Base-by-base conservation (phyloP, 2,888 invertebrate genomes). In the Eupeodes latifasciatus region DNA sequence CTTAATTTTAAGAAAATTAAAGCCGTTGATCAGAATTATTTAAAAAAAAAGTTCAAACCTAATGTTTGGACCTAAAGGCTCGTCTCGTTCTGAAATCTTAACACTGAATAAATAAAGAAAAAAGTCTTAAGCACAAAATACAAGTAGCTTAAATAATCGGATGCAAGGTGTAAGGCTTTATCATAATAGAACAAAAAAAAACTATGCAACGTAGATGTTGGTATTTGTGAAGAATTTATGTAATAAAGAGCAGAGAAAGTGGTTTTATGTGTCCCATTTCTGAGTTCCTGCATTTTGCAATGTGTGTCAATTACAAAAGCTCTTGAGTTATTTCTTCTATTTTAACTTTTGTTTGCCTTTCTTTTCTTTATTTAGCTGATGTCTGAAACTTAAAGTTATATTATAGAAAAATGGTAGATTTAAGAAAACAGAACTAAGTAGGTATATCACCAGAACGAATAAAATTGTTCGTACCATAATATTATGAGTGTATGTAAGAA, bases 301-400 rank as follows among this genome's bases (percentile, higher is more conserved):
- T 75, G 74, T 84, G 11, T 83, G 78, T 83, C 83, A 79, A 79
- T 74, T 36, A 47, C 36, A 27, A 40, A 40, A 53, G 47, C 44
- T 66, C 57, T 51, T 53, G 16, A 36, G 19, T 72, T 6, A 12
- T 12, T 40, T 71, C 36, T 72, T 44, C 27, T 27, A 27, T 19
- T 11, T 57, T 7, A 27, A 27, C 3, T 5, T 14, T 47, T 44
- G n/a, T 5, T 34, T 44, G 19, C 27, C 5, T 34, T 36, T 61
- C 27, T 62, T 9, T 67, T 34, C 3, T 34, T 27, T 64, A 11
- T 27, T 9, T 16, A 67, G 36, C n/a, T 16, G 16, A 69, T 47
- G 59, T 55, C 55, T 71, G 9, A 40, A 59, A 27, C 40, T 72
- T 44, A 47, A 14, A 14, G 14, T 14, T 14, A 51, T 12, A 2